Conservation (phyloP, 2,888 invertebrate species). For the Parnassius apollo region DNA sequence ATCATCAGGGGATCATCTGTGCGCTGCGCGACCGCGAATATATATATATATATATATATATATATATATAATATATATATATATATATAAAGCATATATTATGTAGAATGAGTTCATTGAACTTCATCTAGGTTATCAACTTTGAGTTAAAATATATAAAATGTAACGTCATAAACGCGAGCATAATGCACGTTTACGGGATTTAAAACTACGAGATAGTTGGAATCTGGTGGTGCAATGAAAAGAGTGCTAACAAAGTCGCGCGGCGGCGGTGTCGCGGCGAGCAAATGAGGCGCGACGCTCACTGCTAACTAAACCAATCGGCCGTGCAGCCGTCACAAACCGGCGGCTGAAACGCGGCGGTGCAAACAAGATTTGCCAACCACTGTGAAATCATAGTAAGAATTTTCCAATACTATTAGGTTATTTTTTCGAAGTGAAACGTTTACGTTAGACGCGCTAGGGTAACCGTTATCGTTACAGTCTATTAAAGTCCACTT, state of each 20-base stretch:
- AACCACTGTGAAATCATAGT: not conserved
- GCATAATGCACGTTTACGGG: constrained; percentile 48
- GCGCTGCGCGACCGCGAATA: constrained; percentile 3
- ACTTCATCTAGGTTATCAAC: not conserved
- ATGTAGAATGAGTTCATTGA: not conserved
- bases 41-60: too few relatives aligned
- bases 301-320: constrained; percentile 81
- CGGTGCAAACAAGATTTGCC: not conserved
- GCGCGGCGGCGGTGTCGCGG: constrained; percentile 48
- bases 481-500: too few relatives aligned
- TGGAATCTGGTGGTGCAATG: constrained; percentile 61
- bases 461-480: too few relatives aligned
- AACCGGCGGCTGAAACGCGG: constrained; percentile 45
- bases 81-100: not conserved
- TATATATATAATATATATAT: too few relatives aligned
- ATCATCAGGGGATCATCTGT: too few relatives aligned
- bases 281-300: constrained; percentile 80
- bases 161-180: constrained; percentile 27
- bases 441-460: too few relatives aligned
- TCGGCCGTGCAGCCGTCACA: constrained; percentile 53
- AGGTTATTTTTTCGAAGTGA: too few relatives aligned
- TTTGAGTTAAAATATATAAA: constrained; percentile 5
- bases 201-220: constrained; percentile 70
- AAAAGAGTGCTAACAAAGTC: constrained; percentile 77
- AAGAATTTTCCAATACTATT: too few relatives aligned